A percentile compares a stretch with the other conserved stretches of the same genome.
Conservation (phyloP, 2,888 invertebrate species). For the Caenorhabditis wallacei region DNA sequence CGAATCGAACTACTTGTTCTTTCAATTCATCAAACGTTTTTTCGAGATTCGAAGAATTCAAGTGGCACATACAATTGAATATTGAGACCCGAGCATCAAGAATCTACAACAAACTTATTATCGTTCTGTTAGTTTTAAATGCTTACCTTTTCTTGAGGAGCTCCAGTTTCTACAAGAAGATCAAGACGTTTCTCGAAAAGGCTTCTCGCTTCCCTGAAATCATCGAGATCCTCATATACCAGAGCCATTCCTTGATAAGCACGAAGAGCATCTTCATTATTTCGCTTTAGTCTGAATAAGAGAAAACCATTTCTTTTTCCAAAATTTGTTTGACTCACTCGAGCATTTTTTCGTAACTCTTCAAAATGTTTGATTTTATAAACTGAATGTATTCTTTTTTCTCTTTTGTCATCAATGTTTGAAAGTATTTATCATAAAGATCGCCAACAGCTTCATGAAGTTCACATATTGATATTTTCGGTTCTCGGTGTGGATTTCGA, state of each 20-base stretch:
- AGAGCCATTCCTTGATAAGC: constrained; percentile 44
- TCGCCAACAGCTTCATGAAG: constrained; percentile 58
- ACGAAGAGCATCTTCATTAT: constrained; percentile 37
- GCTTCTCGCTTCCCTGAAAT: not conserved
- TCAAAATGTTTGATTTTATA: constrained; percentile 34
- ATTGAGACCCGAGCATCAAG: constrained; percentile 45
- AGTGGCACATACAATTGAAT: constrained; percentile 50
- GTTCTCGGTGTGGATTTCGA: not conserved
- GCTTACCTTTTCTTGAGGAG: constrained; percentile 15
- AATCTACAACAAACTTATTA: constrained; percentile 42
- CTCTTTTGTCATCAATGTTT: constrained; percentile 48
- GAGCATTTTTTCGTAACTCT: constrained; percentile 53
- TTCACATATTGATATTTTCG: constrained; percentile 32
- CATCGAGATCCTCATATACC: constrained; percentile 38
- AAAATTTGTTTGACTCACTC: constrained; percentile 42
- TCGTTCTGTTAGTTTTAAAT: not conserved
- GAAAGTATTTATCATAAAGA: constrained; percentile 55
- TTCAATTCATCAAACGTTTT: constrained; percentile 29
- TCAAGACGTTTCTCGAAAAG: constrained; percentile 40
- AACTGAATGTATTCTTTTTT: constrained; percentile 44
- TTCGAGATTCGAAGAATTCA: not conserved
- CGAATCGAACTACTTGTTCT: not conserved
- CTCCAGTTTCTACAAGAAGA: constrained; percentile 13
- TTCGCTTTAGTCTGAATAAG: constrained; percentile 31
- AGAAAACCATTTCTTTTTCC: not conserved